Evolutionary conservation across 2,797 vertebrate genomes (phyloP).

Genomic region (Xenops minutus): DNA sequence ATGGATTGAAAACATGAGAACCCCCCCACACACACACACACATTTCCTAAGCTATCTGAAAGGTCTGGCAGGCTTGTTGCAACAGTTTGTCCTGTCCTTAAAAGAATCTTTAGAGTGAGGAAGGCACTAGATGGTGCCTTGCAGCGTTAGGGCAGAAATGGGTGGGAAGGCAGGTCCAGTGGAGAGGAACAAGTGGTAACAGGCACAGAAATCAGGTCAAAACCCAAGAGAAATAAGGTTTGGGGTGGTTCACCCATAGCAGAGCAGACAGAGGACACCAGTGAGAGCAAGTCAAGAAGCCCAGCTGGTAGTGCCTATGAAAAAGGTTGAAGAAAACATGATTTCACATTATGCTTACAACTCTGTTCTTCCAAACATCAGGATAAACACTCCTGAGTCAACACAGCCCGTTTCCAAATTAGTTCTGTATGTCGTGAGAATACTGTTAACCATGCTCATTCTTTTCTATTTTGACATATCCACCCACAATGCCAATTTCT

Average conservation of each 20-base stretch:
- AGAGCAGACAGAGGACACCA: background rate
- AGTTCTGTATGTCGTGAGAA: background rate
- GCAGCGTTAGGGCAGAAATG: background rate
- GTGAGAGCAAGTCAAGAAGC: background rate
- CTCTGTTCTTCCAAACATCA: background rate
- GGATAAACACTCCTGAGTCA: background rate
- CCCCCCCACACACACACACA: too few relatives aligned
- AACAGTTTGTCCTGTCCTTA: background rate
- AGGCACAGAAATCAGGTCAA: background rate
- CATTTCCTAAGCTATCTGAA: background rate
- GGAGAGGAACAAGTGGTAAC: background rate
- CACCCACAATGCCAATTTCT: background rate
- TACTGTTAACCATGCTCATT: background rate
- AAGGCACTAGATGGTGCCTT: background rate
- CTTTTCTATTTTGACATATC: background rate
- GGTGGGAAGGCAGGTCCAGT: background rate
- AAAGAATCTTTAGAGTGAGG: background rate
- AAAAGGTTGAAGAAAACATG: fast-evolving
- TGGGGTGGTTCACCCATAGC: background rate
- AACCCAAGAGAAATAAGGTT: background rate
- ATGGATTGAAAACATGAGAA: background rate
- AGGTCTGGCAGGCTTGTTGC: background rate
- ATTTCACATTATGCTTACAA: background rate
- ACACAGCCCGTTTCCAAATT: background rate
- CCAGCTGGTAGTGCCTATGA: background rate